Conservation (phyloP, 2,888 invertebrate species). For the Thecocarcelia acutangulata region DNA sequence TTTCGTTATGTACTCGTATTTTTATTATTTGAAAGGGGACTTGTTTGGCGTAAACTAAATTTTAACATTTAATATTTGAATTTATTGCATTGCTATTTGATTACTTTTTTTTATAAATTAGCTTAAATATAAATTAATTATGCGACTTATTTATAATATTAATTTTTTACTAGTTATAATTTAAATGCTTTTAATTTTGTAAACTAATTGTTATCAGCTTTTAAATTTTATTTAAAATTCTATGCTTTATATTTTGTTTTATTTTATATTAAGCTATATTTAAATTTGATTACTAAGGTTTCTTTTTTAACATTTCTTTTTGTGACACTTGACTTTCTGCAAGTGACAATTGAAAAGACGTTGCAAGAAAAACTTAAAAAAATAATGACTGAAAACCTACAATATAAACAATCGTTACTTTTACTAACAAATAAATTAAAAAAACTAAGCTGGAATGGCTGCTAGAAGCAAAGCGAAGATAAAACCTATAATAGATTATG, state of each 20-base stretch:
- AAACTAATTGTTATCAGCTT: slow-evolving; percentile 6
- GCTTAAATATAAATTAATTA: neutral
- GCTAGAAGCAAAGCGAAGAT: too few species aligned
- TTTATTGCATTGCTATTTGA: slow-evolving; percentile 4
- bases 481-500: too few species aligned
- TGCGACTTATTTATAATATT: slow-evolving; percentile 9
- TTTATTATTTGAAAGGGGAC: slow-evolving; percentile 2
- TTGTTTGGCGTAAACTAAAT: slow-evolving; percentile 40
- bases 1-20: slow-evolving; percentile 63
- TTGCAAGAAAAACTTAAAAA: neutral
- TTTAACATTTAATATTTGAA: slow-evolving; percentile 52
- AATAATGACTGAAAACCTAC: too few species aligned
- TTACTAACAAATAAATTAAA: too few species aligned
- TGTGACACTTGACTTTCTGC: neutral
- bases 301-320: slow-evolving; percentile 63
- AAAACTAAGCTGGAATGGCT: too few species aligned
- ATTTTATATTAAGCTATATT: slow-evolving; percentile 56
- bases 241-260: slow-evolving; percentile 34
- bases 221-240: slow-evolving; percentile 40
- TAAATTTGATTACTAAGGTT: slow-evolving; percentile 66
- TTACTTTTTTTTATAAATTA: slow-evolving; percentile 41
- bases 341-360: slow-evolving; percentile 50
- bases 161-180: slow-evolving; percentile 21
- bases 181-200: slow-evolving; percentile 48
- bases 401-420: too few species aligned